Percentiles rank a stretch among this genome's conserved stretches.
These are phyloP conservation scores for Drosophila meridiana DNA, from an alignment of 2,888 invertebrate genomes.

Conservation along the genomic window DNA sequence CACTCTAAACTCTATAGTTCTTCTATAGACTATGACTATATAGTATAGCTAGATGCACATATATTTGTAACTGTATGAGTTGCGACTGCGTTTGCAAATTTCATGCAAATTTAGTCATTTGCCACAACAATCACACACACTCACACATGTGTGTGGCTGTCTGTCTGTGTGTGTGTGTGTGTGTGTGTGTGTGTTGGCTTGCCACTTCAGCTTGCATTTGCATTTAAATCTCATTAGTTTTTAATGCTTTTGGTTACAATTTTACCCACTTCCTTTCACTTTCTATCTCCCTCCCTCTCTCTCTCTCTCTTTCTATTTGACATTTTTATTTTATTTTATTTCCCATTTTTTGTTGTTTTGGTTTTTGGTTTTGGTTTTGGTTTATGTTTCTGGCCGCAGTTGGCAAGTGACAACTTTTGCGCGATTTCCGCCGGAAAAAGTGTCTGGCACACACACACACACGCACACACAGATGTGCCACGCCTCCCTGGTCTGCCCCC, in stretches of 20 bases:
- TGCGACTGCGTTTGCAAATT: slow-evolving; percentile 46
- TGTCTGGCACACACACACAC: slow-evolving; percentile 17
- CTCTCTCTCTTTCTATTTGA: slow-evolving; percentile 9
- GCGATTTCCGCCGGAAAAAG: slow-evolving; percentile 70
- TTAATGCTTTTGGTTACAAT: slow-evolving; percentile 72
- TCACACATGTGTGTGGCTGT: not conserved
- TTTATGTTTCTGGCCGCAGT: slow-evolving; percentile 31
- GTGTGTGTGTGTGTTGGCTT: slow-evolving; percentile 1
- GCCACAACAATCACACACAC: slow-evolving; percentile 47
- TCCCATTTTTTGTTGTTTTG: slow-evolving; percentile 24
- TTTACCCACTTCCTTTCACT: slow-evolving; percentile 29
- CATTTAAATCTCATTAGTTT: slow-evolving; percentile 81
- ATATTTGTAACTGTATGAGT: slow-evolving; percentile 11
- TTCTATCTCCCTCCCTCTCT: not conserved
- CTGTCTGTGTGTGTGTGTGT: not conserved
- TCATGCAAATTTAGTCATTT: slow-evolving; percentile 79
- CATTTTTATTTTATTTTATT: slow-evolving; percentile 18
- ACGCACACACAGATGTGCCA: slow-evolving; percentile 36
- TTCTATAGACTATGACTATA: not conserved
- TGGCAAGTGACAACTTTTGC: slow-evolving; percentile 69
- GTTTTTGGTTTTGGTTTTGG: slow-evolving; percentile 27
- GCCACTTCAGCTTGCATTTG: slow-evolving; percentile 69
- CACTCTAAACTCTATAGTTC: not conserved
- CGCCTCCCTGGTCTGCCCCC: slow-evolving; percentile 2
- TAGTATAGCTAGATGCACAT: slow-evolving; percentile 20